Base-by-base conservation (phyloP, 2,888 invertebrate genomes). In the Eustalomyia histrio region DNA sequence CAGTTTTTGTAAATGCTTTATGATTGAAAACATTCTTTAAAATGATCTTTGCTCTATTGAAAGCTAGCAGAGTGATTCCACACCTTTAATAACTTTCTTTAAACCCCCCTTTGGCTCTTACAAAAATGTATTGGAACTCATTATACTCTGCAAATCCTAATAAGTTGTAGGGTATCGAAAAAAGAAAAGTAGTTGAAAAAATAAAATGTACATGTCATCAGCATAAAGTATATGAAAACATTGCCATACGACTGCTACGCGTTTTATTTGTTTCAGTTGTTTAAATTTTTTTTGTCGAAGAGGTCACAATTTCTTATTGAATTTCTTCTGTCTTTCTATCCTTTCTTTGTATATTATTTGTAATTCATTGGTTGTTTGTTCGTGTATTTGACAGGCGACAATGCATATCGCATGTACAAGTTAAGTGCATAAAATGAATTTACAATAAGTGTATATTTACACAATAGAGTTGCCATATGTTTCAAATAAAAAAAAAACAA, bases 151-250 rank as follows among this genome's bases (percentile, higher is more conserved):
- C 35, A 35, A 55, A 55, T 4, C 14, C 55, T 6, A 57, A 29
- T n/a, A 57, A 29, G 12, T 12, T 29, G 60, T 60, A 58, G 57
- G 33, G 58, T 29, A 21, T 50, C 21, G 18, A 18, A 53, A 52
- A 68, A 21, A n/a, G 3, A 29, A 47, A 24, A 69, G 29, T 29
- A 58, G 55, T 50, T 74, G 69, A 18, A 33, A 72, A 58, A 71
- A n/a, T n/a, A n/a, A 72, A 60, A 61, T 79, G 63, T 87, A 87
- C 85, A 88, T 88, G 88, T 87, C 89, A 88, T 89, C 87, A 88
- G 88, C 88, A 88, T 88, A 88, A 89, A 88, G 84, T 86, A 83
- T 84, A 85, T 85, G 87, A 88, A 88, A 88, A 86, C 43, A 88
- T 87, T 87, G 88, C 84, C 83, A 7, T 68, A 29, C 14, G 60